These are phyloP conservation scores for Trilocha varians DNA, from an alignment of 2,888 invertebrate species.

Conservation along the genomic window DNA sequence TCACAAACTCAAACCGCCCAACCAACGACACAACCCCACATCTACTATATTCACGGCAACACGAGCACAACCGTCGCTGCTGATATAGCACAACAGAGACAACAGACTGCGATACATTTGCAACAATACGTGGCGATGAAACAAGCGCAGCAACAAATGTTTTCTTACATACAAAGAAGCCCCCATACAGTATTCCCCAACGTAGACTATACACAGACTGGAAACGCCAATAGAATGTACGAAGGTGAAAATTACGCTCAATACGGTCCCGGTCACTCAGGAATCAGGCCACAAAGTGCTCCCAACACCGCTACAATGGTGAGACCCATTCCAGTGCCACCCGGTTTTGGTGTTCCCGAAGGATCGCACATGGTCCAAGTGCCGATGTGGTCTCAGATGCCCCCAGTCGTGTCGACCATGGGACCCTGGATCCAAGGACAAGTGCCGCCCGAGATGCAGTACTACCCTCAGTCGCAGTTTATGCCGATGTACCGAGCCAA, in stretches of 20 bases:
- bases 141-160: slow-evolving; percentile 69
- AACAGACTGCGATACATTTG: slow-evolving; percentile 63
- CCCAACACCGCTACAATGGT: slow-evolving; percentile 51
- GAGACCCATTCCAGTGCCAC: slow-evolving; percentile 44
- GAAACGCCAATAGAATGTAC: slow-evolving; percentile 38
- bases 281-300: slow-evolving; percentile 54
- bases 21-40: slow-evolving; percentile 42
- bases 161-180: slow-evolving; percentile 54
- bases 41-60: slow-evolving; percentile 64
- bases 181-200: slow-evolving; percentile 62
- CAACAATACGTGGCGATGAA: slow-evolving; percentile 71
- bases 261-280: slow-evolving; percentile 48
- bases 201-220: slow-evolving; percentile 41
- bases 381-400: slow-evolving; percentile 60
- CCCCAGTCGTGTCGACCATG: slow-evolving; percentile 50
- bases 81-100: slow-evolving; percentile 57
- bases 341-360: slow-evolving; percentile 43
- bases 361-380: slow-evolving; percentile 54
- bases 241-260: slow-evolving; percentile 53
- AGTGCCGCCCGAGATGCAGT: slow-evolving; percentile 53
- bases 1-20: slow-evolving; percentile 26
- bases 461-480: slow-evolving; percentile 60
- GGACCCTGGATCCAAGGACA: slow-evolving; percentile 56
- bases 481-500: slow-evolving; percentile 61
- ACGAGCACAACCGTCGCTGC: slow-evolving; percentile 37